A percentile compares a stretch with the other conserved stretches of the same genome.
Evolutionary conservation across 1,140 invertebrate species (phyloP).

Genomic region (Zaprionus taronus): DNA sequence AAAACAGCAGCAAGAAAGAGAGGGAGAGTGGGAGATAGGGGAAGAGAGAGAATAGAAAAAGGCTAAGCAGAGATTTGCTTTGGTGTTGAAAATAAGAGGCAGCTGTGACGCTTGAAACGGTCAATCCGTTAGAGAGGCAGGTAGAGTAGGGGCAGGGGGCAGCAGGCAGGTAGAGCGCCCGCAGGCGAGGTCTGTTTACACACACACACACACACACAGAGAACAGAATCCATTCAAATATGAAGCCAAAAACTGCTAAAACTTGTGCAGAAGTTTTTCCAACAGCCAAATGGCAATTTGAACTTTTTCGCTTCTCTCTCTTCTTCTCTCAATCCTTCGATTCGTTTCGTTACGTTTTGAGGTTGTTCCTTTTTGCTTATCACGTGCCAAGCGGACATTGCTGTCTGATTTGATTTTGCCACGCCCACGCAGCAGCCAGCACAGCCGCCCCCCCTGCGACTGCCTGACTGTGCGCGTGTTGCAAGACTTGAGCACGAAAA

Average conservation of each 20-base stretch:
- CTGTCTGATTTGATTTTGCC: slow-evolving; percentile 56
- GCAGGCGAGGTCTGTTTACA: slow-evolving; percentile 15
- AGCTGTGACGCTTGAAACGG: slow-evolving; percentile 12
- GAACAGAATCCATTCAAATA: slow-evolving; percentile 17
- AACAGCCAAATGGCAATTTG: slow-evolving; percentile 58
- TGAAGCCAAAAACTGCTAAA: slow-evolving; percentile 30
- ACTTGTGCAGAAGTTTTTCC: slow-evolving; percentile 48
- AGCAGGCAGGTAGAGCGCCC: background rate
- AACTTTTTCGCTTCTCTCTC: slow-evolving; percentile 48
- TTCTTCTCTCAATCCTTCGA: background rate
- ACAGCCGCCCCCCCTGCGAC: too few species aligned
- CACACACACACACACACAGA: background rate
- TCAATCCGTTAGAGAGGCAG: slow-evolving; percentile 5
- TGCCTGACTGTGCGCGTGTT: slow-evolving; percentile 14
- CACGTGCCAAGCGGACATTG: slow-evolving; percentile 55
- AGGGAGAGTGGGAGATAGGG: background rate
- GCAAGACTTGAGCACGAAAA: slow-evolving; percentile 51
- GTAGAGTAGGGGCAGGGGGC: background rate
- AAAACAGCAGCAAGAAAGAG: background rate
- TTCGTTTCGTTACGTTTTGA: slow-evolving; percentile 37
- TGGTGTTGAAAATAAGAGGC: slow-evolving; percentile 29
- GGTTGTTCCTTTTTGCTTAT: slow-evolving; percentile 25
- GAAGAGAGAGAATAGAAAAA: background rate
- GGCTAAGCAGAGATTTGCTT: slow-evolving; percentile 10
- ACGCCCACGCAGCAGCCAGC: slow-evolving; percentile 22